Percentiles rank a stretch among this genome's conserved stretches.
Evolutionary conservation across 2,888 invertebrate species (phyloP).

Genomic region (Neoaliturus tenellus): DNA sequence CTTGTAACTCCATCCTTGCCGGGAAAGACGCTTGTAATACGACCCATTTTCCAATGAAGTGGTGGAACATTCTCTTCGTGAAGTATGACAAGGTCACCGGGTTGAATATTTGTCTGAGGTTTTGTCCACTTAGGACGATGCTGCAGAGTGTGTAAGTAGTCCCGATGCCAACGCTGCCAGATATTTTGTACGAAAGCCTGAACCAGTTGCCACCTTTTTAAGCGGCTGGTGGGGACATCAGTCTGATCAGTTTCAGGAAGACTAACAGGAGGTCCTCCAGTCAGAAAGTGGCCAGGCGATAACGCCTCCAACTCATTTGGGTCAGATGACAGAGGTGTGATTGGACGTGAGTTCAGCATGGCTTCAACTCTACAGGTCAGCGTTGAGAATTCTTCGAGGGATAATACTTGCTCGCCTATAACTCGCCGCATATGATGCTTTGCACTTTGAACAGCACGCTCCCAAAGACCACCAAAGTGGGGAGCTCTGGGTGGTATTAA

Average conservation of each 20-base stretch:
- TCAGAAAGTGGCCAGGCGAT: conserved; percentile 66
- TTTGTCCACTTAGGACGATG: conserved; percentile 57
- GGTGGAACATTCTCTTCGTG: too few species aligned
- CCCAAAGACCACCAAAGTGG: conserved; percentile 13
- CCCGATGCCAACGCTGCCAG: conserved; percentile 64
- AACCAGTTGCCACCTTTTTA: conserved; percentile 63
- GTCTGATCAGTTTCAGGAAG: conserved; percentile 63
- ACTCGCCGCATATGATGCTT: neutral
- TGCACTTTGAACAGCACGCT: neutral
- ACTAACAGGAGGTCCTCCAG: conserved; percentile 61
- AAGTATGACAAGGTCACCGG: too few species aligned
- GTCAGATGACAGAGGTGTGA: neutral
- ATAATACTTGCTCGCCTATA: neutral
- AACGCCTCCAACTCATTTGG: conserved; percentile 62
- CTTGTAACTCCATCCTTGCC: too few species aligned
- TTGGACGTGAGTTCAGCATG: conserved; percentile 23
- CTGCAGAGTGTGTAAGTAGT: conserved; percentile 58
- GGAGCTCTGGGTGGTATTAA: conserved; percentile 14
- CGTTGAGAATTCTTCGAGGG: conserved; percentile 15
- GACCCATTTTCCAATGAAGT: too few species aligned
- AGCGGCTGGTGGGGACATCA: conserved; percentile 59
- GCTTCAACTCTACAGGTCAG: neutral
- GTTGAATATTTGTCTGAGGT: neutral
- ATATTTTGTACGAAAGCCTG: conserved; percentile 60
- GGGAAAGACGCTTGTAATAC: too few species aligned